A percentile compares a stretch with the other conserved stretches of the same genome.
These are phyloP conservation scores for Umimayanthus chanpuru DNA, from an alignment of 92 coral and sea anemone species.

Conservation along the genomic window DNA sequence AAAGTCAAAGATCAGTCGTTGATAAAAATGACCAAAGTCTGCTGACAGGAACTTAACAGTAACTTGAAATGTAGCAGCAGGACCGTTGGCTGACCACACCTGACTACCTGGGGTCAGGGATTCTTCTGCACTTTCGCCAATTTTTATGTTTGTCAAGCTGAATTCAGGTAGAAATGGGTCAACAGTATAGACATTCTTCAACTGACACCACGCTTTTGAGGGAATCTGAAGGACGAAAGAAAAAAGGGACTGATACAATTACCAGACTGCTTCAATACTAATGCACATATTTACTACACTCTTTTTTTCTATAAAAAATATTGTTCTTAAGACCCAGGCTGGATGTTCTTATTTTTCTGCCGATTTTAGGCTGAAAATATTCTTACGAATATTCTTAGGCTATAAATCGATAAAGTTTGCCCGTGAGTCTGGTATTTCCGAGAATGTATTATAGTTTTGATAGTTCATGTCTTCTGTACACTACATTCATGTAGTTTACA, in stretches of 20 bases:
- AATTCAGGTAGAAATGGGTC: conserved; percentile 85
- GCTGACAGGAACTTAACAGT: conserved; percentile 76
- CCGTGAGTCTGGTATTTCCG: too few species aligned
- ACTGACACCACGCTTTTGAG: conserved; percentile 62
- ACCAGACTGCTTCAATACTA: too few species aligned
- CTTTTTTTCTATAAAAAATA: too few species aligned
- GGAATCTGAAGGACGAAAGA: conserved; percentile 61
- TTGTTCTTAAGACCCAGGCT: too few species aligned
- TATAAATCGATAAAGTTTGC: too few species aligned
- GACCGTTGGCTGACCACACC: conserved; percentile 61
- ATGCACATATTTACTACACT: too few species aligned
- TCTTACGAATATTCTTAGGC: too few species aligned
- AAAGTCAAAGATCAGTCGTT: conserved; percentile 88
- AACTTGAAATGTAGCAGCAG: conserved; percentile 47
- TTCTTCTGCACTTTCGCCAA: conserved; percentile 36
- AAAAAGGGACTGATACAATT: background rate
- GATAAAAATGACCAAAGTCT: conserved; percentile 84
- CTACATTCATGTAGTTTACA: too few species aligned
- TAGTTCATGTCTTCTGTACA: too few species aligned
- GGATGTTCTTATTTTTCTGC: too few species aligned
- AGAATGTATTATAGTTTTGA: too few species aligned
- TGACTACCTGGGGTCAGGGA: conserved; percentile 53
- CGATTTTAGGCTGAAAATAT: too few species aligned
- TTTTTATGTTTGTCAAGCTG: conserved; percentile 62
- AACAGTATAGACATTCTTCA: conserved; percentile 76